A percentile compares a stretch with the other conserved stretches of the same genome.
phyloP scores from a whole-genome alignment of 2,888 invertebrate genomes.

The Eristalinus sepulchralis region DNA sequence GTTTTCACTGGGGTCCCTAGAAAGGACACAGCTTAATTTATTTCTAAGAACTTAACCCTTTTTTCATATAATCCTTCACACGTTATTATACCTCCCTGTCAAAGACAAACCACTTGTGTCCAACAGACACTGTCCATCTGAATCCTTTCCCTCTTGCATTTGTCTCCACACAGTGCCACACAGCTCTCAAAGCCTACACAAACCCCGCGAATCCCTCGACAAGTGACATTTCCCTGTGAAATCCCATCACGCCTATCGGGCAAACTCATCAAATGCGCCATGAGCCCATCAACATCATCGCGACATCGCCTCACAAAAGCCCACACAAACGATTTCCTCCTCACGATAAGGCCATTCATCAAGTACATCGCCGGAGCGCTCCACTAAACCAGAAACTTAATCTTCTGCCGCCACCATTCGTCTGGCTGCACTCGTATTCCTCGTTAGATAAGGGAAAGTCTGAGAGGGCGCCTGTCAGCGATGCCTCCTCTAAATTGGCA shows the following conservation, averaged over 20 bases:
- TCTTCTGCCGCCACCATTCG: slow-evolving; percentile 62
- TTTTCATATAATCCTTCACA: too few relatives aligned
- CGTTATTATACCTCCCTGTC: too few relatives aligned
- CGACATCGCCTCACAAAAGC: slow-evolving; percentile 34
- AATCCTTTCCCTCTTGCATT: too few relatives aligned
- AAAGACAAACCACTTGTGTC: too few relatives aligned
- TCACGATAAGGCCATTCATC: slow-evolving; percentile 65
- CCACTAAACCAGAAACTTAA: slow-evolving; percentile 70
- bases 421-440: slow-evolving; percentile 48
- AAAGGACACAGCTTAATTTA: too few relatives aligned
- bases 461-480: slow-evolving; percentile 59
- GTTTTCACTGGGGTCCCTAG: too few relatives aligned
- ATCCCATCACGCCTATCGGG: slow-evolving; percentile 20
- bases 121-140: too few relatives aligned
- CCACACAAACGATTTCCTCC: slow-evolving; percentile 40
- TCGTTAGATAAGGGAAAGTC: slow-evolving; percentile 66
- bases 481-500: slow-evolving; percentile 60
- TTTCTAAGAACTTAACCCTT: too few relatives aligned
- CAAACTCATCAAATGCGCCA: slow-evolving; percentile 41
- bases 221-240: slow-evolving; percentile 50
- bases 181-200: neutral
- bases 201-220: slow-evolving; percentile 11
- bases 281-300: slow-evolving; percentile 35
- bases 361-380: slow-evolving; percentile 34
- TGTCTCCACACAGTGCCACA: neutral